Evolutionary conservation across 2,797 vertebrate genomes (phyloP), one percentile per base, ranked within the genome.

Genomic region (Tragopan temminckii): DNA sequence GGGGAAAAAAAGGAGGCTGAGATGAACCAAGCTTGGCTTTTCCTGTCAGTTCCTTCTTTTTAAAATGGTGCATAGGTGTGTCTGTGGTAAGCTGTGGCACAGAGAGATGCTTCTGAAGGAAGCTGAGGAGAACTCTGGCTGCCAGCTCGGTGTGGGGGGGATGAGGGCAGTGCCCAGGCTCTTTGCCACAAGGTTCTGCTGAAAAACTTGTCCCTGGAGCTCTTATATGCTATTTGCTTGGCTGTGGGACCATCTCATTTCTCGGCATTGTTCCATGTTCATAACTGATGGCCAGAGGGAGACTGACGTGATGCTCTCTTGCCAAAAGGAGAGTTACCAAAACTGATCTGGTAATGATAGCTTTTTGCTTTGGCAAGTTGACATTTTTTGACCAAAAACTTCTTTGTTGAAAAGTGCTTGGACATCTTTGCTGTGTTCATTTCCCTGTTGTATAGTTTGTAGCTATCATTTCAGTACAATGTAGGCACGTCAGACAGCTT

Each of bases 181-280:
- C 13, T 18, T 45, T 24, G 35, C 57, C 31, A 13, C 17, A 2
- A 16, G 11, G 24, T 36, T 69, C 35, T 21, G 29, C 4, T 36
- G 11, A 57, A 40, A 45, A 45, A 23, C 62, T 58, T 42, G 17
- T 17, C 35, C 29, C 27, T 24, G 23, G 21, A 20, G n/a, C 38
- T 69, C 36, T 7, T 6, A 3, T 4, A 3, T 10, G 16, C 11
- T 55, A 7, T 14, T 2, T 21, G 9, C 5, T 18, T 48, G 38
- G 6, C 13, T 63, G 27, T 52, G 53, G 33, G 42, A 21, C 61
- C 11, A 7, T 67, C n/a, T 18, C 43, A 16, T 42, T 76, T 19
- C n/a, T 77, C 45, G 29, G 20, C 43, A 7, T 38, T 14, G 3
- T 33, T 66, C 0, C 1, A 5, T 31, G 2, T 13, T 20, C 4